These are phyloP conservation scores for Stichodactyla helianthus DNA, from an alignment of 64 coral and sea anemone genomes.

Conservation along the genomic window DNA sequence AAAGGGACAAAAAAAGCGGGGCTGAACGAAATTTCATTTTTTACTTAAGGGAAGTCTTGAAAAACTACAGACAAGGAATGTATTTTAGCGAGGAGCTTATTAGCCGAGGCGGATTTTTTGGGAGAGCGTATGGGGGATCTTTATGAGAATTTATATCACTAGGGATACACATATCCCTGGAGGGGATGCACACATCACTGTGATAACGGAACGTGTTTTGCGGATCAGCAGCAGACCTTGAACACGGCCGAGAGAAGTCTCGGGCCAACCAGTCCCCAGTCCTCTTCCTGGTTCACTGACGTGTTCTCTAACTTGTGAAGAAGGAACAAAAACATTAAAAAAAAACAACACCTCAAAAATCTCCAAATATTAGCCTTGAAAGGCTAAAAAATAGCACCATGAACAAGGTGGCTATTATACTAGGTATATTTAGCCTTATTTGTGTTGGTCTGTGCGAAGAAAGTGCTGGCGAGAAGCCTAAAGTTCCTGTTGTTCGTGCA, in stretches of 20 bases:
- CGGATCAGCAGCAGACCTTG: not conserved
- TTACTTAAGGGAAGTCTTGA: no score
- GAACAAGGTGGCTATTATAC: constrained; percentile 8
- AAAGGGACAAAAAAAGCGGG: no score
- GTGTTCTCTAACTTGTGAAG: not conserved
- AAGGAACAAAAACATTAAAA: not conserved
- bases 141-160: no score
- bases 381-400: constrained; percentile 1
- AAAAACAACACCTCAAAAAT: not conserved
- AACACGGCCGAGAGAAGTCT: not conserved
- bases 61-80: no score
- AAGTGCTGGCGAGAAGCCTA: constrained; percentile 19
- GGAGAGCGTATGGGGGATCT: no score
- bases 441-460: not conserved
- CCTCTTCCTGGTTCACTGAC: not conserved
- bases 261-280: not conserved
- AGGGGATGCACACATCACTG: no score
- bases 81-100: no score
- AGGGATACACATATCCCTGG: no score
- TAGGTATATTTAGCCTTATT: constrained; percentile 15
- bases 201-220: not conserved
- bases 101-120: no score
- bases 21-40: no score
- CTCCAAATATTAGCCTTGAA: not conserved
- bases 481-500: constrained; percentile 35